These are phyloP conservation scores for Phaethon lepturus DNA, from an alignment of 2,113 vertebrate species.

Conservation along the genomic window DNA sequence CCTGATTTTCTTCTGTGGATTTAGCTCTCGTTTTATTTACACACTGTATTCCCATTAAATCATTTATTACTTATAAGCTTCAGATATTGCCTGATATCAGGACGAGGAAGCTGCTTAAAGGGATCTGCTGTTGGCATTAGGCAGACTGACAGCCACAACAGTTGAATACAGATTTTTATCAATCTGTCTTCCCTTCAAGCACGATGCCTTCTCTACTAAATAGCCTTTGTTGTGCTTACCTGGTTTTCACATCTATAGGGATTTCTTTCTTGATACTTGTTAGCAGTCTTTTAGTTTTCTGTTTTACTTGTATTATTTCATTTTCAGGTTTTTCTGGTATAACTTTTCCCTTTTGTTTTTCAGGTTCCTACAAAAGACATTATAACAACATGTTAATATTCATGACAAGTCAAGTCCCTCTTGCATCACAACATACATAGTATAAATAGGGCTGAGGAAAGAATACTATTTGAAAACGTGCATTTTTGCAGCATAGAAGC, in stretches of 20 bases:
- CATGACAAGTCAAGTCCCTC: background rate
- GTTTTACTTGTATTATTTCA: slow-evolving; percentile 83
- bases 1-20: background rate
- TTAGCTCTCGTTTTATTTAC: background rate
- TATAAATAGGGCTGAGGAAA: background rate
- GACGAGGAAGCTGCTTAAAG: background rate
- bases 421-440: background rate
- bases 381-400: background rate
- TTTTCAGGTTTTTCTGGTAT: slow-evolving; percentile 83
- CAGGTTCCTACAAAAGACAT: slow-evolving; percentile 82
- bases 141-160: background rate
- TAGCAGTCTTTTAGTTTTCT: slow-evolving; percentile 87
- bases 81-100: background rate
- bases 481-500: background rate
- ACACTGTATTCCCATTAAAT: background rate
- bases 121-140: background rate
- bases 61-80: background rate
- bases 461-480: background rate
- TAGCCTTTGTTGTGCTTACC: slow-evolving; percentile 75
- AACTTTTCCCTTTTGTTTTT: slow-evolving; percentile 89
- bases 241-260: slow-evolving; percentile 85
- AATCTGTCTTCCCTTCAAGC: background rate
- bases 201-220: background rate
- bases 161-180: background rate
- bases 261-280: slow-evolving; percentile 85